Evolutionary conservation across 1,140 invertebrate genomes (phyloP), one percentile per base, ranked within the genome.

Genomic region (Zaprionus nigranus): DNA sequence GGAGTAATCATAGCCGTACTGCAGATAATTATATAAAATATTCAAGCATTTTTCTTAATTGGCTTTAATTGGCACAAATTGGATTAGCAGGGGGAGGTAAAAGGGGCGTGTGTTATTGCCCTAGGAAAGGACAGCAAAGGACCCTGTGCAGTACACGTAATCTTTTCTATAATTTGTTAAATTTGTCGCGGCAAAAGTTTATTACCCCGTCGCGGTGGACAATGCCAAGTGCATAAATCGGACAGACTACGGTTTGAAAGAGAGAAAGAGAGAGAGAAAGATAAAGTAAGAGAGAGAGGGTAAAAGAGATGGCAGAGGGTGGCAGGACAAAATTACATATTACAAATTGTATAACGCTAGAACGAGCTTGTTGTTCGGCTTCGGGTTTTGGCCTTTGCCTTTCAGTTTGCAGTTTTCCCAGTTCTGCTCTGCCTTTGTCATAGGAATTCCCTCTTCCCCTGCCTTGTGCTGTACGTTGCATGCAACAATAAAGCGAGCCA

Each of bases 131-230:
- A 20, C 56, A 46, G 60, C 28, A 58, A 15, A 51, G 43, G 20
- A 40, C 49, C 26, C 46, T n/a, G 54, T 26, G 40, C 63, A 57
- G 69, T 51, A 71, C 82, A 87, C 84, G 84, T 87, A 87, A 87
- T 87, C 84, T 87, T 87, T 88, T 83, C 84, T 87, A 87, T 87
- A 88, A 87, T 87, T 87, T 88, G 84, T 87, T 87, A 87, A 87
- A 87, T 87, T 87, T 88, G 84, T 87, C 84, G 84, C 84, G 81
- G 78, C 84, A 84, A 87, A 88, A 84, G 84, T 87, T 87, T 87
- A 87, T 87, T 88, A 87, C 85, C 68, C 81, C 81, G 74, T 66
- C 78, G 69, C 34, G 58, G 81, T 68, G 83, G 84, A 88, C 84
- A 87, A 87, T 84, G 53, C 70, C 67, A 75, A 87, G 70, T 87